Evolutionary conservation across 1,140 invertebrate species (phyloP), one percentile per base, ranked within the genome.

Genomic region (Dreissena rostriformis): DNA sequence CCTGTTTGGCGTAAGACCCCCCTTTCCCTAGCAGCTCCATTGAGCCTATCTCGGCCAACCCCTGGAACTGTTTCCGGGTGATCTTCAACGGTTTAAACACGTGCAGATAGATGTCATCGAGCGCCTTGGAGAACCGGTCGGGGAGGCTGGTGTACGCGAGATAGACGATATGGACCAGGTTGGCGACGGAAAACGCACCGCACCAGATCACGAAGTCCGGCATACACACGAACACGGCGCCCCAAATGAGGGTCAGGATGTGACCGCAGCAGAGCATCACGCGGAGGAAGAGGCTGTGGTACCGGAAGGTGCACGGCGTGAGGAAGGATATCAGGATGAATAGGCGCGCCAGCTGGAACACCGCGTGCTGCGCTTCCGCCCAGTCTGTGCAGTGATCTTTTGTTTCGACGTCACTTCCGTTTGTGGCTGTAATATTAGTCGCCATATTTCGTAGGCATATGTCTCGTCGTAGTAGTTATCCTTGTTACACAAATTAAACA

Each of bases 1-100:
- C 96, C 91, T 97, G 96, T 12, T 96, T 95, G 19, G 97, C 96
- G 91, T 97, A 85, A 0, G 86, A 57, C 85, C 96, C 96, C n/a
- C 96, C 96, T 26, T 95, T 94, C 79, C 96, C 95, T 77, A 97
- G 92, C 70, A 95, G 94, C 80, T 96, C 91, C 77, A 97, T 93
- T 79, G 95, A 94, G 19, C 96, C 96, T 89, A 97, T 96, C 82
- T 95, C 95, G 14, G 96, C 95, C 85, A 98, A 93, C 90, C 97
- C 96, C 89, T 96, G 95, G 92, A 97, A 97, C 90, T 97, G 96
- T 89, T 96, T 96, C 92, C 97, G 93, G 17, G 96, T 96, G 79
- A 98, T 96, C 86, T 96, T 95, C 67, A 98, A 94, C 19, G 97
- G 97, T 91, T 96, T 95, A 94, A 98, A 98, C 67, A 98, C 97